Base-by-base conservation (phyloP, 2,113 vertebrate species). In the Phyllopteryx taeniolatus region DNA sequence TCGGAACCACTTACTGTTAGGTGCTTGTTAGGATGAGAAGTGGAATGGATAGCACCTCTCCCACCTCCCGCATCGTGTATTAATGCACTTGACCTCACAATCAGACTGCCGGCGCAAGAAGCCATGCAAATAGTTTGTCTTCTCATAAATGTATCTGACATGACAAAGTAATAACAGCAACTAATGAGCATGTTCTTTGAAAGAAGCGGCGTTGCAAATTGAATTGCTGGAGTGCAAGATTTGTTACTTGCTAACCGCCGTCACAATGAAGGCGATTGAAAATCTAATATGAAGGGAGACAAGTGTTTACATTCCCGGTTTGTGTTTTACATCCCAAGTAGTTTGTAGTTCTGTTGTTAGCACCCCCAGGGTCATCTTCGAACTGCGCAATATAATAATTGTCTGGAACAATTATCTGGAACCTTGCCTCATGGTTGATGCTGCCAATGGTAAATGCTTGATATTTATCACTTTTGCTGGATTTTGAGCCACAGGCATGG, bases 141-240 rank as follows among this genome's bases (percentile, higher is more conserved):
- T 89, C 91, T 93, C 86, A 90, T 91, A 90, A 92, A 90, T 90
- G 87, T 83, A 85, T 86, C 75, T 75, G 27, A 91, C 87, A 88
- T 83, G 91, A 88, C 88, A 90, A 90, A 89, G 89, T 91, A 88
- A 91, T 92, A 92, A 91, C 87, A 72, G 79, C 87, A 84, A 80
- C 85, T 89, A 91, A 91, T 89, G 88, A 91, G 84, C 78, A 73
- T 78, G 86, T 88, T 83, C 75, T 86, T 85, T 76, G 83, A 72
- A 78, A 76, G 69, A 66, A 82, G 82, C 78, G 57, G 78, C 67
- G 68, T 74, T 74, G 86, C 87, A 91, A 90, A 92, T 89, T 86
- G 89, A 89, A 91, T 82, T 46, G 84, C 79, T 60, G 80, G 68
- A 71, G 83, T 87, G 81, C 79, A 79, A 87, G 83, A 90, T 84